Evolutionary conservation across 2,113 vertebrate species (phyloP).

Genomic region (Peromyscus polionotus): DNA sequence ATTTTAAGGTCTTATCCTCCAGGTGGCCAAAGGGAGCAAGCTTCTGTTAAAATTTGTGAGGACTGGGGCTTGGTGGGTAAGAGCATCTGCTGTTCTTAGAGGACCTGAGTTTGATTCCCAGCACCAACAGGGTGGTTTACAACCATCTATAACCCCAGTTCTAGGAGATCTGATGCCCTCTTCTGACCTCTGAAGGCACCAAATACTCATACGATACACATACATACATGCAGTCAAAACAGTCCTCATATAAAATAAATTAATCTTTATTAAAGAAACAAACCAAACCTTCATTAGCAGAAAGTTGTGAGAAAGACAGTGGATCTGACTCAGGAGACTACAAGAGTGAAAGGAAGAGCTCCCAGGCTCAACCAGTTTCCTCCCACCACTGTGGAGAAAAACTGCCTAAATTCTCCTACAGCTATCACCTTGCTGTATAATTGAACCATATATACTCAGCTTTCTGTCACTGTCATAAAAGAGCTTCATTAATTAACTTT

Average conservation of each 20-base stretch:
- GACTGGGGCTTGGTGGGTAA: background rate
- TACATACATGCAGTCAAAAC: background rate
- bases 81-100: background rate
- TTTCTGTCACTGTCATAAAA: background rate
- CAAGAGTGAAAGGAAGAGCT: background rate
- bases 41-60: background rate
- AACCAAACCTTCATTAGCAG: background rate
- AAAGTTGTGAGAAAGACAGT: background rate
- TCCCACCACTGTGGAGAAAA: background rate
- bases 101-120: background rate
- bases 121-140: background rate
- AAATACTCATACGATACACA: background rate
- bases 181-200: background rate
- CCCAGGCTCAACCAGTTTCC: background rate
- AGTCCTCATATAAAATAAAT: background rate
- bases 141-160: background rate
- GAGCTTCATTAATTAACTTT: background rate
- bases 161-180: background rate
- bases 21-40: background rate
- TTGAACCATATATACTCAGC: background rate
- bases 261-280: background rate
- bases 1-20: constrained; percentile 16
- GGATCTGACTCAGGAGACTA: background rate
- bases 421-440: background rate
- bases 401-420: background rate